Evolutionary conservation across 2,888 invertebrate genomes (phyloP), one percentile per base, ranked within the genome.

Genomic region (Mimumesa dahlbomi): DNA sequence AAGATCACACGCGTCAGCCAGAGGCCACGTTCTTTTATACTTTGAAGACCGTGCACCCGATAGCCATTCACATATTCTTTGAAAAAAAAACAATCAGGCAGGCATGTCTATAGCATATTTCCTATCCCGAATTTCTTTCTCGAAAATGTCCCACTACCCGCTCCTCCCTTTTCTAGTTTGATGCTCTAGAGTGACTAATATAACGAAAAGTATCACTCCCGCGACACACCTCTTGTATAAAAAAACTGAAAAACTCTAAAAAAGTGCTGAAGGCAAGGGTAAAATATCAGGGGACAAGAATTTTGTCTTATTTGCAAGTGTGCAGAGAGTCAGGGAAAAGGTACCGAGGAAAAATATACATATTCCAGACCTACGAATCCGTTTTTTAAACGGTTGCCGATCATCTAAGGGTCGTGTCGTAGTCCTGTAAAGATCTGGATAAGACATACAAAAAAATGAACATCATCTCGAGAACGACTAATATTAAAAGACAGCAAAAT

Each of bases 91-190:
- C 36, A 36, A 52, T 65, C 63, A 13, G 21, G 16, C 40, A 80
- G 80, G 77, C 80, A 80, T 78, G 78, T 77, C 77, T 77, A 34
- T 80, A 77, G 63, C 80, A 78, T 62, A 69, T 18, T 52, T 29
- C 48, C 25, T 31, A 62, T 34, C 34, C 38, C 40, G 54, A 69
- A 7, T 54, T 36, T 34, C 18, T 57, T 13, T 57, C 13, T 70
- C 57, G 63, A 53, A 43, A 48, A 45, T 40, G 50, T 48, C 18
- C 19, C 19, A 43, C 11, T 40, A 25, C 46, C 18, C 22, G 31
- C 16, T 34, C 13, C 7, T 14, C 13, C 11, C 31, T 1, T 16
- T 13, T 49, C 11, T 18, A 19, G 0, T 31, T 3, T 29, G 56
- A 40, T 43, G 52, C 53, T 63, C 48, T 21, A 34, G 52, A 70